Conservation (phyloP, 2,888 invertebrate genomes). For the Rhaphigaster nebulosa region DNA sequence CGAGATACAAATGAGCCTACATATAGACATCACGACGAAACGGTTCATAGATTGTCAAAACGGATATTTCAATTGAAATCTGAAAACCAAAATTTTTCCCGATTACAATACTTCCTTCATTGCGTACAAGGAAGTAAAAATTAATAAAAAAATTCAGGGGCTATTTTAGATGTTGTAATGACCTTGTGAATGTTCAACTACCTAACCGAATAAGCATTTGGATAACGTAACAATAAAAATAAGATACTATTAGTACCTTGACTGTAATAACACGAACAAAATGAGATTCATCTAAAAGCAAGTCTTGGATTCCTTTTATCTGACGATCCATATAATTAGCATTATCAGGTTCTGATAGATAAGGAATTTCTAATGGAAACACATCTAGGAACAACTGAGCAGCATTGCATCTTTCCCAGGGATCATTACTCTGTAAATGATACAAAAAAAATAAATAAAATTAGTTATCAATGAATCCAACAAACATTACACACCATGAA, state of each 20-base stretch:
- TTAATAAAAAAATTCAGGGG: too few species aligned
- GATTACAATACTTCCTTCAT: too few species aligned
- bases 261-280: conserved; percentile 66
- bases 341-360: conserved; percentile 63
- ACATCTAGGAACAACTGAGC: conserved; percentile 66
- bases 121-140: too few species aligned
- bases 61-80: too few species aligned
- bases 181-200: too few species aligned
- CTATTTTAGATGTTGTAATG: too few species aligned
- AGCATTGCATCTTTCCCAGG: conserved; percentile 66
- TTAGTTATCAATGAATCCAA: background rate
- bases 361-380: conserved; percentile 66
- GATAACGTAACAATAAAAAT: background rate
- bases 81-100: too few species aligned
- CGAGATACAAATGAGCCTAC: too few species aligned
- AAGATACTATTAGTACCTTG: conserved; percentile 63
- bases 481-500: too few species aligned
- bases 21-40: too few species aligned
- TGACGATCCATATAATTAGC: conserved; percentile 65
- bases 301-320: conserved; percentile 65
- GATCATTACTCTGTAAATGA: conserved; percentile 65
- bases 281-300: conserved; percentile 66
- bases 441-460: background rate
- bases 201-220: too few species aligned
- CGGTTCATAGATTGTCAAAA: too few species aligned